phyloP scores from a whole-genome alignment of 35 echinoderm and acorn worm species.

The Holothuria glaberrima region DNA sequence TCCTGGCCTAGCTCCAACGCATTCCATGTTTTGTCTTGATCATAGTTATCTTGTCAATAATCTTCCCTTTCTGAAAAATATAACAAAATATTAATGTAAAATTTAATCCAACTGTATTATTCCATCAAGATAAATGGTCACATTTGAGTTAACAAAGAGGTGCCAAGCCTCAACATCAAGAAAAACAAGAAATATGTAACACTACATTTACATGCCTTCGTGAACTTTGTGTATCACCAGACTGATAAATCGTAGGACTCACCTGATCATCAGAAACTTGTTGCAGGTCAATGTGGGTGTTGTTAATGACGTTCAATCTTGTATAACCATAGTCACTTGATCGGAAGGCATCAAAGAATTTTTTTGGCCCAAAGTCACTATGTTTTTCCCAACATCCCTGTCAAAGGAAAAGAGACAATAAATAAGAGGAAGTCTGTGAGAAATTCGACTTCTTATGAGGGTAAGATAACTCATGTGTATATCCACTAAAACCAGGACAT shows the following conservation, averaged over 20 bases:
- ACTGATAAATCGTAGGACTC: not conserved
- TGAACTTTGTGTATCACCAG: no score
- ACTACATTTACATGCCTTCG: no score
- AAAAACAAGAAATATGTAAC: not conserved
- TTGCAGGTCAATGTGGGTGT: slow-evolving; percentile 68
- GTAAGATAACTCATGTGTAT: no score
- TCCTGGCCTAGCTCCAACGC: not conserved
- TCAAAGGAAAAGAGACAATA: not conserved
- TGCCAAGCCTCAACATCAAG: no score
- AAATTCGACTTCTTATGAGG: no score
- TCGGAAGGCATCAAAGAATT: slow-evolving; percentile 73
- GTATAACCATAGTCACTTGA: slow-evolving; percentile 84
- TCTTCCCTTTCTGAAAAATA: slow-evolving; percentile 69
- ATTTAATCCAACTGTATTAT: no score
- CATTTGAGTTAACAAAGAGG: no score
- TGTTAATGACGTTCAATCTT: slow-evolving; percentile 65
- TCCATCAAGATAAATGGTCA: no score
- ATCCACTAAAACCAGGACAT: no score
- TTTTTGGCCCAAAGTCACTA: slow-evolving; percentile 56
- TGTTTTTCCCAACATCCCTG: slow-evolving; percentile 80
- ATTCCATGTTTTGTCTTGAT: slow-evolving; percentile 89
- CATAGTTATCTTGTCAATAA: slow-evolving; percentile 83
- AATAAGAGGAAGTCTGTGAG: no score
- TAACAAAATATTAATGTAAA: no score
- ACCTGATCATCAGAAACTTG: slow-evolving; percentile 94